Evolutionary conservation across 2,113 vertebrate genomes (phyloP).

Genomic region (Xiphophorus hellerii): DNA sequence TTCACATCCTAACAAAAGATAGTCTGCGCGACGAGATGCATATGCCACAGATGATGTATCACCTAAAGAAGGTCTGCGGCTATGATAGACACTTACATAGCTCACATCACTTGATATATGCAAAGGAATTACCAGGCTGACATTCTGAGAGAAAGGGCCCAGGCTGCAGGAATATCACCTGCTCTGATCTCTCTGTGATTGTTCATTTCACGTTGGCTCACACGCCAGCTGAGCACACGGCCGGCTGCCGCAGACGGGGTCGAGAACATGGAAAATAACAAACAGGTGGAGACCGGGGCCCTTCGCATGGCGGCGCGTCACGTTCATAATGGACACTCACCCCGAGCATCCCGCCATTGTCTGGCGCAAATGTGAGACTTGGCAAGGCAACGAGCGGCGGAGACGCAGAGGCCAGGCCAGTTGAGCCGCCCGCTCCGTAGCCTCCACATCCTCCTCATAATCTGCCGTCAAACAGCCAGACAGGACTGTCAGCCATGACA

Average conservation of each 20-base stretch:
- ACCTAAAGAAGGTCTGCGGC: slow-evolving; percentile 8
- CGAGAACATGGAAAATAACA: slow-evolving; percentile 21
- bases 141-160: slow-evolving; percentile 60
- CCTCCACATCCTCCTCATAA: slow-evolving; percentile 32
- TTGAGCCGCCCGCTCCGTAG: neutral
- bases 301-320: slow-evolving; percentile 16
- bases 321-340: slow-evolving; percentile 46
- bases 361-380: slow-evolving; percentile 43
- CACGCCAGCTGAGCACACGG: slow-evolving; percentile 62
- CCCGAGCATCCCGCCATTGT: slow-evolving; percentile 19
- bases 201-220: slow-evolving; percentile 65
- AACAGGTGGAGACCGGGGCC: slow-evolving; percentile 26
- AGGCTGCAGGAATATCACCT: slow-evolving; percentile 45
- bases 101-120: slow-evolving; percentile 64
- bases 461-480: slow-evolving; percentile 19
- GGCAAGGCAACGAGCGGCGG: slow-evolving; percentile 42
- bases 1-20: slow-evolving; percentile 40
- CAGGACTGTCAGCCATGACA: slow-evolving; percentile 6
- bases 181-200: slow-evolving; percentile 70
- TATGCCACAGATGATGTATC: slow-evolving; percentile 42
- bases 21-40: slow-evolving; percentile 19
- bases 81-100: slow-evolving; percentile 50
- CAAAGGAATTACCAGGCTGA: slow-evolving; percentile 63
- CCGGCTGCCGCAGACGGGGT: slow-evolving; percentile 33
- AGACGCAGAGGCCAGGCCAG: slow-evolving; percentile 39